Evolutionary conservation across 1,140 invertebrate genomes (phyloP).

Genomic region (Schlechtendalia chinensis): DNA sequence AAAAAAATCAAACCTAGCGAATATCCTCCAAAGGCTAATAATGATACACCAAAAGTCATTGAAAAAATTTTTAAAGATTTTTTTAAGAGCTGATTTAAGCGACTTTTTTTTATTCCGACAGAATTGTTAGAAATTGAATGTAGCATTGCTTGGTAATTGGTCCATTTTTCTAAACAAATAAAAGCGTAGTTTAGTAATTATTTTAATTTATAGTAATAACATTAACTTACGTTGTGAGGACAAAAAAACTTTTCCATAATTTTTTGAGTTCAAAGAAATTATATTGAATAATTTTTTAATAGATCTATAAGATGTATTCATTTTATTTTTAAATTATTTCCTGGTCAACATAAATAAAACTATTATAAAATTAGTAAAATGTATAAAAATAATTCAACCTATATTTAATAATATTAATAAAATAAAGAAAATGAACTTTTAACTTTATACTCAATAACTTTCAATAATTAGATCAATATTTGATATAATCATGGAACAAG

Average conservation of each 20-base stretch:
- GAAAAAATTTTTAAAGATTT: slow-evolving; percentile 12
- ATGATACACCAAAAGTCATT: slow-evolving; percentile 3
- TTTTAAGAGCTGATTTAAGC: not conserved
- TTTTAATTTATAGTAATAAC: not conserved
- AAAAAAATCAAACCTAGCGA: not conserved
- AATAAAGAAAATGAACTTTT: too few relatives aligned
- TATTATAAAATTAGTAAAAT: not conserved
- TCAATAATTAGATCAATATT: too few relatives aligned
- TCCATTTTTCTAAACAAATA: slow-evolving; percentile 9
- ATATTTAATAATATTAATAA: too few relatives aligned
- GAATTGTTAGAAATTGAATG: not conserved
- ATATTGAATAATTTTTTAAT: not conserved
- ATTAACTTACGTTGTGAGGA: not conserved
- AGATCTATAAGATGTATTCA: not conserved
- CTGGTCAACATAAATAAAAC: not conserved
- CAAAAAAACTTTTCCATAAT: not conserved
- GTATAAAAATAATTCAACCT: not conserved
- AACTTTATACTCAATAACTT: too few relatives aligned
- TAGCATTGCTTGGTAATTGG: not conserved
- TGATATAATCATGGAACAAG: not conserved
- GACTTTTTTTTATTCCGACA: not conserved
- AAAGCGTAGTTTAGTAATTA: not conserved
- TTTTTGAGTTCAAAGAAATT: slow-evolving; percentile 1
- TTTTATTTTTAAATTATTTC: not conserved
- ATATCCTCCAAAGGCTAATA: slow-evolving; percentile 13